Evolutionary conservation across 30 jellyfish, hydroid and myxozoan species (phyloP), one percentile per base, ranked within the genome.

Genomic region (Hydra vulgaris): DNA sequence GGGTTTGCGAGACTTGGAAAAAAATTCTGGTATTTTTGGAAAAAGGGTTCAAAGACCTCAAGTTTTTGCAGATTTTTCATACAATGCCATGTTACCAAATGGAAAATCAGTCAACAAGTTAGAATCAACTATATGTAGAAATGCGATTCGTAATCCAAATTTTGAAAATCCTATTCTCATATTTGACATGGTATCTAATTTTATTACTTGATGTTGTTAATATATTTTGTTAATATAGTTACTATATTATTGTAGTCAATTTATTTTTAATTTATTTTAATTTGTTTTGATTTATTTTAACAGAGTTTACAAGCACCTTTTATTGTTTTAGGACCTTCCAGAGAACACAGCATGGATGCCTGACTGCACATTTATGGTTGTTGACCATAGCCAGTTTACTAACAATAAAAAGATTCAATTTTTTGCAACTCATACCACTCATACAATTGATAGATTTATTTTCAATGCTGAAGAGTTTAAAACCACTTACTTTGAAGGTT

Each of bases 1-100:
- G 97, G 97, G 97, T 7, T 95, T 90, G 53, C 95, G 97, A 22
- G 96, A 90, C 55, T 67, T 85, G 87, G 87, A 90, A 77, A 82
- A 89, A 54, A 88, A 72, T 3, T 81, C 83, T 27, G 83, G 72
- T 16, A 25, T 75, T 8, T 40, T 40, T 40, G 61, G 61, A 40
- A 40, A 40, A 40, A 75, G 56, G 18, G 83, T 75, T 1, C 53
- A 17, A 18, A 20, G 71, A 54, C 83, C 83, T 3, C 83, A 75
- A 26, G 25, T 75, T 0, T 15, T 75, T 53, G 83, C 83, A 23
- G 83, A 75, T 53, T 24, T 75, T 54, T 15, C 70, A 24, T 53
- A 75, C 23, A 70, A 75, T 70, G 66, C 56, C 20, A 75, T 0
- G 0, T 75, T 26, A 1, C 83, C 4, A 53, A 27, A 15, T 24